These are phyloP conservation scores for Eueremaeus valkanovi DNA, from an alignment of 2,888 invertebrate species.

Conservation along the genomic window DNA sequence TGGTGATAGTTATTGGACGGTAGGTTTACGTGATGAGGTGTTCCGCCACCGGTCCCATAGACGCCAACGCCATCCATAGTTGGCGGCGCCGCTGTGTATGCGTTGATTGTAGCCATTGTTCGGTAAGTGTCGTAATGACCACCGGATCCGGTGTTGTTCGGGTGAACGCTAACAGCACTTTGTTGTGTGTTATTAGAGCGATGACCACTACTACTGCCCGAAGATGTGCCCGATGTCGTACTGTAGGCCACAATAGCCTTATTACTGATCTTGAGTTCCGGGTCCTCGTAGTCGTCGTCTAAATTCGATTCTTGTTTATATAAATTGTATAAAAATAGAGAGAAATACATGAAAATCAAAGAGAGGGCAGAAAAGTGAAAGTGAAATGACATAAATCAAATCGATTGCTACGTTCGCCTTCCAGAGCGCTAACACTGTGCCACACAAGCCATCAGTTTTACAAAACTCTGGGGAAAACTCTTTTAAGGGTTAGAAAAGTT, in stretches of 20 bases:
- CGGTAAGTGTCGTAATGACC: constrained; percentile 22
- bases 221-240: constrained; percentile 29
- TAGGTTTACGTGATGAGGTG: constrained; percentile 26
- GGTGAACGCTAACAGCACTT: constrained; percentile 33
- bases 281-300: constrained; percentile 39
- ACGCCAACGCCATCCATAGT: neutral
- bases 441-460: neutral
- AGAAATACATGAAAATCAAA: constrained; percentile 9
- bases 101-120: constrained; percentile 21
- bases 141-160: neutral
- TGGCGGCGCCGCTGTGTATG: constrained; percentile 16
- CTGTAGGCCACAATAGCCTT: constrained; percentile 1
- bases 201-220: constrained; percentile 23
- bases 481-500: neutral
- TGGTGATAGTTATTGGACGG: constrained; percentile 36
- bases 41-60: neutral
- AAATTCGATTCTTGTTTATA: constrained; percentile 38
- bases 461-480: constrained; percentile 15
- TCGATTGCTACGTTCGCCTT: neutral
- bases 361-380: neutral
- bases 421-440: neutral
- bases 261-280: constrained; percentile 31
- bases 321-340: too few relatives aligned
- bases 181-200: constrained; percentile 40
- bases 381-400: constrained; percentile 28